Evolutionary conservation across 2,888 invertebrate species (phyloP).

Genomic region (Pseudanteris insignis): DNA sequence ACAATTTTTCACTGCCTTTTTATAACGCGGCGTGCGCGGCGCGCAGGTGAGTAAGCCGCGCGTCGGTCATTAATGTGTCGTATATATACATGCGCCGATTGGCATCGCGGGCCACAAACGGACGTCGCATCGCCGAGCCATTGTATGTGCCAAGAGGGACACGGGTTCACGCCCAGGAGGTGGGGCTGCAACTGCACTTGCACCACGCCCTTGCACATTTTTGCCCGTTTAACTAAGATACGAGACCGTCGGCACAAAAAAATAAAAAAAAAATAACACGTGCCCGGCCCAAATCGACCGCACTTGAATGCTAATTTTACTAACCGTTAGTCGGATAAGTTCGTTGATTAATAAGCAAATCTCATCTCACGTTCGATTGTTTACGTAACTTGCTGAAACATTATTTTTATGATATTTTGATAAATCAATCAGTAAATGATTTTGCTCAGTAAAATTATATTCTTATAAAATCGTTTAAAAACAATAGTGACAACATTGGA

Average conservation of each 20-base stretch:
- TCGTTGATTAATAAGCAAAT: too few species aligned
- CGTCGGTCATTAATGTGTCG: slow-evolving; percentile 50
- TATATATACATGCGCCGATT: slow-evolving; percentile 43
- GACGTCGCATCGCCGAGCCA: slow-evolving; percentile 45
- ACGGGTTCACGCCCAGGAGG: slow-evolving; percentile 54
- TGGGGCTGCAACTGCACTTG: slow-evolving; percentile 53
- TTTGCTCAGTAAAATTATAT: too few species aligned
- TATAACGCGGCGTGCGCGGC: slow-evolving; percentile 19
- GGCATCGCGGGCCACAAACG: slow-evolving; percentile 45
- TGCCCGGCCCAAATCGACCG: slow-evolving; percentile 31
- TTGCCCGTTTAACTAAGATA: slow-evolving; percentile 51
- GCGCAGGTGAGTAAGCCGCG: slow-evolving; percentile 50
- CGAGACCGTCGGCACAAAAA: slow-evolving; percentile 33
- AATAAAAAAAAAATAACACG: slow-evolving; percentile 29
- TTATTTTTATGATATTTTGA: too few species aligned
- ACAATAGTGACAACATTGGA: too few species aligned
- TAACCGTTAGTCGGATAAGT: too few species aligned
- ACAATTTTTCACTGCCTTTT: slow-evolving; percentile 44
- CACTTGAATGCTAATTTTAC: too few species aligned
- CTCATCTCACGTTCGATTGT: too few species aligned
- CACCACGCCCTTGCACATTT: slow-evolving; percentile 58
- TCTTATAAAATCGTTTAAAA: too few species aligned
- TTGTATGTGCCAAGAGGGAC: slow-evolving; percentile 47
- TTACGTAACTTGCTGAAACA: too few species aligned
- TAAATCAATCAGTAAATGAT: too few species aligned